These are phyloP conservation scores for Enteromius thamalakanensis DNA, from an alignment of 2,797 vertebrate species.

Conservation along the genomic window DNA sequence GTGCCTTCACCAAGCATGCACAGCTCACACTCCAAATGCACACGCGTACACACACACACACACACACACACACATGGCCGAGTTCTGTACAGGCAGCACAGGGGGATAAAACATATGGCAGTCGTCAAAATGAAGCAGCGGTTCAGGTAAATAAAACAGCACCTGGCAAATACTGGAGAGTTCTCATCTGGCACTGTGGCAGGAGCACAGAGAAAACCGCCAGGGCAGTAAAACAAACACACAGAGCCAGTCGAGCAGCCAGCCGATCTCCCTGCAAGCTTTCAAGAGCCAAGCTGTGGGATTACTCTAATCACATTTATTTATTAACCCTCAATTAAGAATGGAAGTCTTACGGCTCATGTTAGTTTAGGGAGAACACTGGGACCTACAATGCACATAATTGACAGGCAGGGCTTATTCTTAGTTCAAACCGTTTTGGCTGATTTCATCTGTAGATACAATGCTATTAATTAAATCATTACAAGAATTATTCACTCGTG, in stretches of 20 bases:
- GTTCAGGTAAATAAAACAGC: constrained; percentile 85
- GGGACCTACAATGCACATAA: constrained; percentile 72
- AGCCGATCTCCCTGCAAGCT: constrained; percentile 49
- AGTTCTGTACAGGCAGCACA: constrained; percentile 57
- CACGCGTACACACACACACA: constrained; percentile 35
- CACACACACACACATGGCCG: constrained; percentile 38
- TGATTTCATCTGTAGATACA: constrained; percentile 83
- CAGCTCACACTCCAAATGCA: background rate
- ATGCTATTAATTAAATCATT: constrained; percentile 87
- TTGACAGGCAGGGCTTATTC: constrained; percentile 76
- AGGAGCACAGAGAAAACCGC: constrained; percentile 70
- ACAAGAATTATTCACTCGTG: constrained; percentile 78
- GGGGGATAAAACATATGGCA: constrained; percentile 83
- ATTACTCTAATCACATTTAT: constrained; percentile 79
- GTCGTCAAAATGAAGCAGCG: constrained; percentile 72
- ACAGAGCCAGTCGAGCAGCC: constrained; percentile 62
- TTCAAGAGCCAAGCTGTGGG: constrained; percentile 69
- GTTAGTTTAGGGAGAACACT: constrained; percentile 72
- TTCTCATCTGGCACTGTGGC: constrained; percentile 74
- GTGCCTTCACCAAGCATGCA: background rate
- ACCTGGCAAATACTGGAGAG: constrained; percentile 74
- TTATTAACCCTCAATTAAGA: constrained; percentile 83
- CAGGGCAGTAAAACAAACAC: constrained; percentile 50
- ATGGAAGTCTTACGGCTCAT: constrained; percentile 72
- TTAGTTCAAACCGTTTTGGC: constrained; percentile 76